These are phyloP conservation scores for Pipistrellus kuhlii DNA, from an alignment of 2,797 vertebrate species.

Conservation along the genomic window DNA sequence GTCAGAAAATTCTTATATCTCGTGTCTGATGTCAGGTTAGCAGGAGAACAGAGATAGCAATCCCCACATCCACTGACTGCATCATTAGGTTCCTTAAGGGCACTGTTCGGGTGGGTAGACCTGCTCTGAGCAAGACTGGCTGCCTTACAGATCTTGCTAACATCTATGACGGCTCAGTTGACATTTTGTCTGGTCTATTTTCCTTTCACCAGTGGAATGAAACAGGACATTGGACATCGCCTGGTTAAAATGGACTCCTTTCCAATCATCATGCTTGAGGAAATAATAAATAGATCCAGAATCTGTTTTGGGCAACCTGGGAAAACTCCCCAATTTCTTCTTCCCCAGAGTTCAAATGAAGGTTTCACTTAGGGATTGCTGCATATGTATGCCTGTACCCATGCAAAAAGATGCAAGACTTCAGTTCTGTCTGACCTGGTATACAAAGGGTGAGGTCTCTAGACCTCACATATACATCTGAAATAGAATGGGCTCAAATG, in stretches of 20 bases:
- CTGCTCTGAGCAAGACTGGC: slow-evolving; percentile 2
- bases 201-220: slow-evolving; percentile 11
- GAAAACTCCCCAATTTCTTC: not conserved
- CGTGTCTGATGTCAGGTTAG: slow-evolving; percentile 37
- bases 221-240: not conserved
- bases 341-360: slow-evolving; percentile 50
- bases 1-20: slow-evolving; percentile 62
- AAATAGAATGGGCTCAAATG: not conserved
- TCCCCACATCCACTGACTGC: not conserved
- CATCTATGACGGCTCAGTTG: not conserved
- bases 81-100: not conserved
- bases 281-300: not conserved
- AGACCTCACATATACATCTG: not conserved
- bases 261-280: not conserved
- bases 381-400: not conserved
- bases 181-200: slow-evolving; percentile 32
- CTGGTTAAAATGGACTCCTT: slow-evolving; percentile 36
- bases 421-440: not conserved
- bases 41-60: not conserved
- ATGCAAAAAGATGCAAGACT: not conserved
- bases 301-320: not conserved
- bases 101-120: not conserved
- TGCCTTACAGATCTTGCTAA: slow-evolving; percentile 43
- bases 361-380: not conserved
- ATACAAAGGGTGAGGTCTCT: not conserved